These are phyloP conservation scores for Ptilonorhynchus violaceus DNA, from an alignment of 2,113 vertebrate genomes.

Conservation along the genomic window DNA sequence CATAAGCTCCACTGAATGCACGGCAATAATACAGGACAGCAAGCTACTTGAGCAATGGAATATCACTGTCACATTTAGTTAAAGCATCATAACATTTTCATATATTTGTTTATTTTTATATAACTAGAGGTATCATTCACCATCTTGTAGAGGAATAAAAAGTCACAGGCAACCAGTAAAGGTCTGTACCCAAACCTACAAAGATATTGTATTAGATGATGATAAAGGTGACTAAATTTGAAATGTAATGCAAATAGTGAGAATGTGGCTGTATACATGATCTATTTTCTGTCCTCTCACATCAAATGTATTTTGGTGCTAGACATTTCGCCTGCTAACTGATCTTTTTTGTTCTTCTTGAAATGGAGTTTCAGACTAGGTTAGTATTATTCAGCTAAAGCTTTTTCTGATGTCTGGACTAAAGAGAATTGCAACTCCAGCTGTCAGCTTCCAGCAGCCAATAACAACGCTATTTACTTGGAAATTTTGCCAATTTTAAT, in stretches of 20 bases:
- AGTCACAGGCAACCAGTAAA: background rate
- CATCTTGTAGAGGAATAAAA: background rate
- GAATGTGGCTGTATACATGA: background rate
- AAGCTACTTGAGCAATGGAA: background rate
- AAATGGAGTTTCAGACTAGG: background rate
- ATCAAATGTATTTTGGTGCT: background rate
- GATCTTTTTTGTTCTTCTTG: background rate
- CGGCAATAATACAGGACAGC: background rate
- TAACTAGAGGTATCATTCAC: background rate
- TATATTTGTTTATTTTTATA: background rate
- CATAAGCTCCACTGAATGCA: background rate
- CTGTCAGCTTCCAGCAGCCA: slow-evolving; percentile 14
- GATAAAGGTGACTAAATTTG: background rate
- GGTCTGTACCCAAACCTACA: background rate
- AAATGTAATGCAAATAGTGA: background rate
- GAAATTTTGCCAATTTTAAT: slow-evolving; percentile 38
- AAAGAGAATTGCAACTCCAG: slow-evolving; percentile 40
- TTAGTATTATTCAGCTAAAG: slow-evolving; percentile 5
- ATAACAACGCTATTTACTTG: background rate
- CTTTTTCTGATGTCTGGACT: background rate
- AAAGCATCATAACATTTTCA: background rate
- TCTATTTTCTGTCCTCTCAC: background rate
- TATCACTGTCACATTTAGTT: background rate
- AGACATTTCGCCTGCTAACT: background rate
- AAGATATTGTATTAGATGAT: background rate